Percentiles rank a stretch among this genome's conserved stretches.
phyloP scores from a whole-genome alignment of 1,140 invertebrate genomes.

The Aphidius gifuensis region DNA sequence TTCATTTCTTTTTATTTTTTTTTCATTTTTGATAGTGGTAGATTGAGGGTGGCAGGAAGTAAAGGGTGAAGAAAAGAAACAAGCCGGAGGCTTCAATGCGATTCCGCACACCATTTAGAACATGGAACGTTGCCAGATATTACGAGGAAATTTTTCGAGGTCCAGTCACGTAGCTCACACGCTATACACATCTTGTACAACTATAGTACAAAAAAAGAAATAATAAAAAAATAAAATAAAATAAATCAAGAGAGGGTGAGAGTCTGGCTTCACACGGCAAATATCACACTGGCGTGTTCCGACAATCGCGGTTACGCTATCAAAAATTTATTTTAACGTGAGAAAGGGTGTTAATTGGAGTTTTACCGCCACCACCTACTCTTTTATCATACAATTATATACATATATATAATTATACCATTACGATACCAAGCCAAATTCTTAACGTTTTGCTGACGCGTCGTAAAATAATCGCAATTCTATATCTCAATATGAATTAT shows the following conservation, averaged over 20 bases:
- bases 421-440: too few relatives aligned
- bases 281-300: slow-evolving; percentile 1
- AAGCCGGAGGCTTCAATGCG: slow-evolving; percentile 5
- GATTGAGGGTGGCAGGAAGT: not conserved
- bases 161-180: slow-evolving; percentile 13
- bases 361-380: not conserved
- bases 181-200: not conserved
- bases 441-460: too few relatives aligned
- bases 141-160: slow-evolving; percentile 12
- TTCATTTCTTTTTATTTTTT: too few relatives aligned
- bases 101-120: slow-evolving; percentile 13
- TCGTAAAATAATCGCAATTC: too few relatives aligned
- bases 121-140: slow-evolving; percentile 13
- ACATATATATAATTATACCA: too few relatives aligned
- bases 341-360: slow-evolving; percentile 8
- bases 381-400: too few relatives aligned
- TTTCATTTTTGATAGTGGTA: not conserved
- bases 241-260: not conserved
- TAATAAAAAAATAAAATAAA: too few relatives aligned
- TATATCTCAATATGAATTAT: too few relatives aligned
- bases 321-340: slow-evolving; percentile 1
- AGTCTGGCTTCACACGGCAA: not conserved
- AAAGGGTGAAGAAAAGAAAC: not conserved
- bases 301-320: slow-evolving; percentile 11
- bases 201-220: too few relatives aligned